These are phyloP conservation scores for Sesamia inferens DNA, from an alignment of 2,888 invertebrate species.

Conservation along the genomic window DNA sequence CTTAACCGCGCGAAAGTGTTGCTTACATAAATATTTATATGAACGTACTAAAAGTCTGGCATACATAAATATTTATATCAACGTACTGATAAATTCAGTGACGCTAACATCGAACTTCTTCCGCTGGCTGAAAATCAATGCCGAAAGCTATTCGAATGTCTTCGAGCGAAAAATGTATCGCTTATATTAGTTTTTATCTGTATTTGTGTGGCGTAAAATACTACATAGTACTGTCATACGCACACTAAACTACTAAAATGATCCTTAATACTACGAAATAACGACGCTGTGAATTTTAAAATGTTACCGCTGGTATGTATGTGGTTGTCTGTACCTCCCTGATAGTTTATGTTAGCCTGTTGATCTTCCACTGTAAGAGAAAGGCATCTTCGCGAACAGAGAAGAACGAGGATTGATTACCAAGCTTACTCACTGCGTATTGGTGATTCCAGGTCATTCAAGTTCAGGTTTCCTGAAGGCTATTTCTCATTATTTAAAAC, in stretches of 20 bases:
- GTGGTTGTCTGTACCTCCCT: no score
- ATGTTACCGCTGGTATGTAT: not conserved
- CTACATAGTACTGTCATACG: not conserved
- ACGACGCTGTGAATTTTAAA: not conserved
- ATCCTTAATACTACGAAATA: not conserved
- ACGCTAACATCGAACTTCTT: constrained; percentile 52
- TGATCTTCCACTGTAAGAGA: not conserved
- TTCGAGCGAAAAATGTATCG: constrained; percentile 41
- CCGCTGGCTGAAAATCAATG: constrained; percentile 56
- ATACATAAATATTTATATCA: constrained; percentile 57
- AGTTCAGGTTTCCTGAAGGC: not conserved
- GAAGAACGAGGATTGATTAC: not conserved
- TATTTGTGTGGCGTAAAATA: not conserved
- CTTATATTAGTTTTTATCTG: constrained; percentile 29
- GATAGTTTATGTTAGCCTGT: not conserved
- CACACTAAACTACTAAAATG: not conserved
- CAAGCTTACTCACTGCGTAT: no score
- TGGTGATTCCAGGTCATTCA: not conserved
- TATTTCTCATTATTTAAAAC: no score
- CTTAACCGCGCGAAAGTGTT: constrained; percentile 29
- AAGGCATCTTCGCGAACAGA: no score
- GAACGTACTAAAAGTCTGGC: constrained; percentile 47
- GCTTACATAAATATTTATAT: constrained; percentile 56
- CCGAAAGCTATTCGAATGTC: constrained; percentile 44
- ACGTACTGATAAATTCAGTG: constrained; percentile 61